A percentile compares a stretch with the other conserved stretches of the same genome.
phyloP scores from a whole-genome alignment of 2,113 vertebrate genomes.

The Oenanthe melanoleuca region DNA sequence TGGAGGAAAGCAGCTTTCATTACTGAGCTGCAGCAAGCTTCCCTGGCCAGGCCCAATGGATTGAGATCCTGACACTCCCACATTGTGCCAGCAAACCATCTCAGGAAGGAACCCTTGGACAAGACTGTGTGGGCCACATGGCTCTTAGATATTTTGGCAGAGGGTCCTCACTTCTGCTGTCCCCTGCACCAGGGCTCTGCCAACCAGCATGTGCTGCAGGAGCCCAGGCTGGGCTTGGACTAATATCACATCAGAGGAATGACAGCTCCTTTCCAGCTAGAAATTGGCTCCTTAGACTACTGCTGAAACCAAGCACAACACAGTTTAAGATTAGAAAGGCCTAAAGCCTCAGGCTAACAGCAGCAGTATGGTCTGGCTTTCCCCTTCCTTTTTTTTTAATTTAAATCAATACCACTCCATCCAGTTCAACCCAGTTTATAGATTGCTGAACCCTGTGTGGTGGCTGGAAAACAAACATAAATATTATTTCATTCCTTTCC shows the following conservation, averaged over 20 bases:
- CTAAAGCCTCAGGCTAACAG: neutral
- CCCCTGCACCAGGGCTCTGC: neutral
- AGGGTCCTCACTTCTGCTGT: neutral
- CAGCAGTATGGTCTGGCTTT: neutral
- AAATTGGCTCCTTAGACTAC: neutral
- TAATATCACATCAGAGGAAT: rapidly evolving
- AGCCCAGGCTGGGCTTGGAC: neutral
- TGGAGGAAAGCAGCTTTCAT: constrained; percentile 23
- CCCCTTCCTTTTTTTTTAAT: neutral
- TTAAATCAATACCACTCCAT: neutral
- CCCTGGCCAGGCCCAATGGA: neutral
- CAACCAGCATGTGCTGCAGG: neutral
- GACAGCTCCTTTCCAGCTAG: neutral
- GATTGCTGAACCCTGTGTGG: neutral
- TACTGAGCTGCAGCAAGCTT: neutral
- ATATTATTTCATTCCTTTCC: neutral
- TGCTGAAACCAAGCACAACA: neutral
- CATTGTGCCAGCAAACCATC: neutral
- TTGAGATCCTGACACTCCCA: neutral
- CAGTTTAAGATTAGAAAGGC: neutral
- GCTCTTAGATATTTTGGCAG: neutral
- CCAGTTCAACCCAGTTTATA: neutral
- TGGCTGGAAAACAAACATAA: neutral
- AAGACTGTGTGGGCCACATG: rapidly evolving
- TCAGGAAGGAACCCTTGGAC: neutral